These are phyloP conservation scores for Thalassoma bifasciatum DNA, from an alignment of 2,113 vertebrate genomes.

Conservation along the genomic window DNA sequence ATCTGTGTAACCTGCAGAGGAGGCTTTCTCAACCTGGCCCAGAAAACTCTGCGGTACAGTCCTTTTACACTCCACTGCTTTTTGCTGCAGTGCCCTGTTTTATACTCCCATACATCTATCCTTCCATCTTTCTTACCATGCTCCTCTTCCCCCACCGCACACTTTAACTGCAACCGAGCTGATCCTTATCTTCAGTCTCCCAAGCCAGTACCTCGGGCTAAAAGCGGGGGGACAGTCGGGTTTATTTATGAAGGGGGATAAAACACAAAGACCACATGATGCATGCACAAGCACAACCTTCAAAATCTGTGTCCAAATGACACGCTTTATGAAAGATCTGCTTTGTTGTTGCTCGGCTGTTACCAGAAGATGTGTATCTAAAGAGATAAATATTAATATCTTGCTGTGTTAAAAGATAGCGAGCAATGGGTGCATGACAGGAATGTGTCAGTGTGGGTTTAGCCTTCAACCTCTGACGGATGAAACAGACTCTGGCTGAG, in stretches of 20 bases:
- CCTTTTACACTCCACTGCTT: slow-evolving; percentile 73
- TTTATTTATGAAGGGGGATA: slow-evolving; percentile 52
- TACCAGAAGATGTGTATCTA: slow-evolving; percentile 19
- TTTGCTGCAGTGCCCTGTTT: slow-evolving; percentile 78
- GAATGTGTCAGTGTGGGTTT: not conserved
- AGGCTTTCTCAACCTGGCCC: slow-evolving; percentile 65
- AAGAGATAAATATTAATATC: slow-evolving; percentile 22
- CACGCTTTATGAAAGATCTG: slow-evolving; percentile 1
- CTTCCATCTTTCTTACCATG: slow-evolving; percentile 62
- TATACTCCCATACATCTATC: slow-evolving; percentile 67
- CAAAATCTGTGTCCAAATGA: slow-evolving; percentile 20
- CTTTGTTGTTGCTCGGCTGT: slow-evolving; percentile 17
- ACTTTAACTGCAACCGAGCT: slow-evolving; percentile 68
- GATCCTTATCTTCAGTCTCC: slow-evolving; percentile 71
- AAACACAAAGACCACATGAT: slow-evolving; percentile 38
- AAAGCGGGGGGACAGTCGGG: slow-evolving; percentile 15
- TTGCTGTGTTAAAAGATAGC: not conserved
- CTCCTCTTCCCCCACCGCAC: slow-evolving; percentile 12
- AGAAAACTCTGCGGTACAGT: slow-evolving; percentile 66
- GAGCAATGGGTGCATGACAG: not conserved
- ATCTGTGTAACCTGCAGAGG: slow-evolving; percentile 58
- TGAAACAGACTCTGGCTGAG: slow-evolving; percentile 33
- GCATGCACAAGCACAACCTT: not conserved
- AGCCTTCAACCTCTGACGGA: slow-evolving; percentile 27
- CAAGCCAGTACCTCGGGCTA: slow-evolving; percentile 42